phyloP scores from a whole-genome alignment of 2,888 invertebrate species.

The Polydrusus tereticollis region DNA sequence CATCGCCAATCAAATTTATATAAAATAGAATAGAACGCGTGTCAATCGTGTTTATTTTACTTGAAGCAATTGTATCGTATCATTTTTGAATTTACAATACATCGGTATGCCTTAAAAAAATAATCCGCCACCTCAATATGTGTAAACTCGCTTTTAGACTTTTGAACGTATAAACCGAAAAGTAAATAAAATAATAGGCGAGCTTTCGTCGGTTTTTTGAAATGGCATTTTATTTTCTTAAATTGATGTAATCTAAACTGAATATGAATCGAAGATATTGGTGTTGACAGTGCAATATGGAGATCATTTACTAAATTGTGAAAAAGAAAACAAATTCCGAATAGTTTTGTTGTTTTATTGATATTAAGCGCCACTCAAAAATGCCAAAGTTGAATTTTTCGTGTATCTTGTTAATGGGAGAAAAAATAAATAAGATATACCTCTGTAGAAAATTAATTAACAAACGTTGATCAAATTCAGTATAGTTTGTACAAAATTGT shows the following conservation, averaged over 20 bases:
- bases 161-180: conserved; percentile 2
- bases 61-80: conserved; percentile 34
- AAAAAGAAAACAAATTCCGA: conserved; percentile 21
- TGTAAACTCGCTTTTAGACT: neutral
- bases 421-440: neutral
- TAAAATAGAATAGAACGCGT: conserved; percentile 28
- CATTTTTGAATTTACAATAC: conserved; percentile 39
- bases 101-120: conserved; percentile 37
- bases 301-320: conserved; percentile 23
- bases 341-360: conserved; percentile 14
- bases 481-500: neutral
- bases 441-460: neutral
- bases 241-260: conserved; percentile 27
- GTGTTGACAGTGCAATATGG: conserved; percentile 14
- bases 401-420: neutral
- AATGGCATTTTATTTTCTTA: conserved; percentile 28
- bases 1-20: conserved; percentile 21
- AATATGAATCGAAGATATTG: conserved; percentile 13
- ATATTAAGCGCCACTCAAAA: conserved; percentile 22
- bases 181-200: conserved; percentile 38
- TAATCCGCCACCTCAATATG: conserved; percentile 9
- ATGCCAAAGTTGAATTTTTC: neutral
- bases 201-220: conserved; percentile 32
- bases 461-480: neutral
- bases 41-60: conserved; percentile 35